phyloP scores from a whole-genome alignment of 2,113 vertebrate species.

The Salvelinus alpinus region DNA sequence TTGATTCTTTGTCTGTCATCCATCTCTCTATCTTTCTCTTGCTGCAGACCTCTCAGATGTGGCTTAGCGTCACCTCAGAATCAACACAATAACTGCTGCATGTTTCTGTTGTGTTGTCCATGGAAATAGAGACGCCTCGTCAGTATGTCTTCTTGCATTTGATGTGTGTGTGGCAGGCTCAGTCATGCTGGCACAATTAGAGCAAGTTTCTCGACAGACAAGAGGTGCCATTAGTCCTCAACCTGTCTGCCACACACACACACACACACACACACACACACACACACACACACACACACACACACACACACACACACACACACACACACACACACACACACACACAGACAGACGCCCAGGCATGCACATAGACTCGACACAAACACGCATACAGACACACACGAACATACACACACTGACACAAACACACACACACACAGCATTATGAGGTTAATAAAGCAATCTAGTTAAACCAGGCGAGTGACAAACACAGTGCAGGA shows the following conservation, averaged over 20 bases:
- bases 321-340: not conserved
- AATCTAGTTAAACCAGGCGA: constrained; percentile 37
- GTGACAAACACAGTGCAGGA: constrained; percentile 34
- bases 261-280: not conserved
- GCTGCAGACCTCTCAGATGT: not conserved
- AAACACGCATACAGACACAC: constrained; percentile 11
- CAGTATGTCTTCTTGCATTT: not conserved
- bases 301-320: not conserved
- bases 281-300: not conserved
- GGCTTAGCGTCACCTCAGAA: not conserved
- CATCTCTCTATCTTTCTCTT: not conserved
- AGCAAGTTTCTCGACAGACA: not conserved
- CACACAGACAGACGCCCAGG: not conserved
- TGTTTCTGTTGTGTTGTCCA: not conserved
- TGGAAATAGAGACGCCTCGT: not conserved
- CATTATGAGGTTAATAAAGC: constrained; percentile 58
- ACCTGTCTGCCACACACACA: not conserved
- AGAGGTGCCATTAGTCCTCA: constrained; percentile 2
- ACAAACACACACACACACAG: constrained; percentile 5
- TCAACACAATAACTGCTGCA: constrained; percentile 1
- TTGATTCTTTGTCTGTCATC: too few relatives aligned
- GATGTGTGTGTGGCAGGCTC: not conserved
- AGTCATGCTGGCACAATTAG: not conserved
- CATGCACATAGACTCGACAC: not conserved
- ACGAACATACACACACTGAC: not conserved